Percentiles rank a stretch among this genome's conserved stretches.
Evolutionary conservation across 2,888 invertebrate species (phyloP).

Genomic region (Agonopterix alstromeriana): DNA sequence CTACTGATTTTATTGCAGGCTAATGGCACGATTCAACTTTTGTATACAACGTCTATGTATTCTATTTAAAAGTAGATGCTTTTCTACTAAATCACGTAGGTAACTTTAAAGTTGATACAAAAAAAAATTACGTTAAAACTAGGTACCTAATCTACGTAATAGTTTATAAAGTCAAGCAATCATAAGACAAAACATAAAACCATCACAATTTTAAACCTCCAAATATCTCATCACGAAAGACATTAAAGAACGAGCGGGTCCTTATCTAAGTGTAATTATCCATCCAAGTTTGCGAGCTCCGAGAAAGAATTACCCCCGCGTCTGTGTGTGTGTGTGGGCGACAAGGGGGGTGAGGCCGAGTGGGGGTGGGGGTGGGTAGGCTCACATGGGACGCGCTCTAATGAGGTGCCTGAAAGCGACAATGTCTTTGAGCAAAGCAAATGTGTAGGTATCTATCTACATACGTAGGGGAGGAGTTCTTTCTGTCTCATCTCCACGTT

Average conservation of each 20-base stretch:
- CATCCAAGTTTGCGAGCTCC: conserved; percentile 67
- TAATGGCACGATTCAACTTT: conserved; percentile 20
- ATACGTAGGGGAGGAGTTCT: conserved; percentile 56
- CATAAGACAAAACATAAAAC: background rate
- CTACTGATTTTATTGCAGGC: conserved; percentile 55
- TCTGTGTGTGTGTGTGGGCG: conserved; percentile 33
- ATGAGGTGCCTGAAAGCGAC: conserved; percentile 77
- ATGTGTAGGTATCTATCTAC: conserved; percentile 71
- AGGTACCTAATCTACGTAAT: too few relatives aligned
- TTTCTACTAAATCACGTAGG: too few relatives aligned
- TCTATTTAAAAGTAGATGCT: too few relatives aligned
- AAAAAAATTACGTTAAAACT: too few relatives aligned
- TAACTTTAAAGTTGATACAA: too few relatives aligned
- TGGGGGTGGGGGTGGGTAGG: conserved; percentile 43
- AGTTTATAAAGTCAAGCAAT: too few relatives aligned
- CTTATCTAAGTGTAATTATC: conserved; percentile 73
- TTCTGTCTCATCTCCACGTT: conserved; percentile 31
- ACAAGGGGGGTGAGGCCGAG: conserved; percentile 3
- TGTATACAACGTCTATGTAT: conserved; percentile 4
- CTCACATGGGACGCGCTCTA: conserved; percentile 76
- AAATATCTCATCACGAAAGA: conserved; percentile 18
- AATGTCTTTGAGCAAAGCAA: conserved; percentile 76
- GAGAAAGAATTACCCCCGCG: conserved; percentile 66
- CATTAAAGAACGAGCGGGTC: conserved; percentile 47
- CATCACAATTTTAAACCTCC: background rate